Evolutionary conservation across 1,140 invertebrate species (phyloP).

Genomic region (Lucilia sericata): DNA sequence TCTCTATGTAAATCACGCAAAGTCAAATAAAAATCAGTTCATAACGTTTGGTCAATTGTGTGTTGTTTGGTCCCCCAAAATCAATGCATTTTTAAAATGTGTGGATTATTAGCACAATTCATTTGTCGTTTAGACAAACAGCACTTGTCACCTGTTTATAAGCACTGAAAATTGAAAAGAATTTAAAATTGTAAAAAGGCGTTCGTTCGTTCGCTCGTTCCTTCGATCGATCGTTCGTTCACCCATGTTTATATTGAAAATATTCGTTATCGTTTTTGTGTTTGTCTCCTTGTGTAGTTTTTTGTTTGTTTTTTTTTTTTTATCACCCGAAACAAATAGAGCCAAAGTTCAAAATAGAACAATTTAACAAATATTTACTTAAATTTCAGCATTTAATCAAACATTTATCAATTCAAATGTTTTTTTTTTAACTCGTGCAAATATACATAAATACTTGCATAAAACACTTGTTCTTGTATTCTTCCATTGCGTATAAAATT

Average conservation of each 20-base stretch:
- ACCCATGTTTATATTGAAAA: no score
- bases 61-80: neutral
- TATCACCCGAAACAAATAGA: no score
- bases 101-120: neutral
- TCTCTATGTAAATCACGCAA: neutral
- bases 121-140: neutral
- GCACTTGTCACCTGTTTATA: neutral
- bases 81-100: neutral
- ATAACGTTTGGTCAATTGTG: conserved; percentile 21
- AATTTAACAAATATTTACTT: no score
- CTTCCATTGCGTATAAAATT: neutral
- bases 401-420: no score
- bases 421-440: no score
- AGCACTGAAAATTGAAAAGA: neutral
- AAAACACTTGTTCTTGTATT: neutral
- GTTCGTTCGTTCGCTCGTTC: no score
- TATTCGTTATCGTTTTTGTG: no score
- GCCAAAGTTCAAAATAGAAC: no score
- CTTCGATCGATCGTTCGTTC: neutral
- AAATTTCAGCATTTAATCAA: no score
- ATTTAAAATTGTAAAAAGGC: neutral
- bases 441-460: no score
- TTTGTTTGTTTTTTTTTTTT: no score
- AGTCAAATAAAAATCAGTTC: neutral
- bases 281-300: no score